Conservation (phyloP, 2,797 vertebrate species). For the Graptemys geographica region DNA sequence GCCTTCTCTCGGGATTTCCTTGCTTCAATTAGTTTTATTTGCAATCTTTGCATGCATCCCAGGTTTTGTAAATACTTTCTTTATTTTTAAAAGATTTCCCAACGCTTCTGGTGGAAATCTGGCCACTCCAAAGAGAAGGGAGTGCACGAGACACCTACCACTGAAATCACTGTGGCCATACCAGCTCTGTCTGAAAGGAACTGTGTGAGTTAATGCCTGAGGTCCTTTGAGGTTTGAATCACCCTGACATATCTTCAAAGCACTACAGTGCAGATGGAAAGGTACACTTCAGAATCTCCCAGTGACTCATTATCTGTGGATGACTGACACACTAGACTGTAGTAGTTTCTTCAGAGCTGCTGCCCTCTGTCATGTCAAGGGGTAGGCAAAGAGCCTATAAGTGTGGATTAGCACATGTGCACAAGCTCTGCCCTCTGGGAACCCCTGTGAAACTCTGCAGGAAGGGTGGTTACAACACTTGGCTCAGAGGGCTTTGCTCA, state of each 20-base stretch:
- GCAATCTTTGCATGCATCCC: not conserved
- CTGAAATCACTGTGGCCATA: not conserved
- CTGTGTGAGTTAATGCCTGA: slow-evolving; percentile 12
- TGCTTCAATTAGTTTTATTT: not conserved
- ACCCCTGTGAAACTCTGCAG: not conserved
- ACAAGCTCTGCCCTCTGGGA: not conserved
- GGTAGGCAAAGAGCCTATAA: not conserved
- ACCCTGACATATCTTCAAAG: slow-evolving; percentile 72
- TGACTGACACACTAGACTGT: not conserved
- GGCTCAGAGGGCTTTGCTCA: not conserved
- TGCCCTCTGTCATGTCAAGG: not conserved
- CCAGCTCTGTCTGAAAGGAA: not conserved
- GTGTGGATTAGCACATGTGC: not conserved
- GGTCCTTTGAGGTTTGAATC: slow-evolving; percentile 71
- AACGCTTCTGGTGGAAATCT: not conserved
- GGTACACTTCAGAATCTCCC: slow-evolving; percentile 62
- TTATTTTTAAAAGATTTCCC: not conserved
- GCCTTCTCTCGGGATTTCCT: not conserved
- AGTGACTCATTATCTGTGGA: not conserved
- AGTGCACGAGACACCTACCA: not conserved
- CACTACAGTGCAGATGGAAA: slow-evolving; percentile 71
- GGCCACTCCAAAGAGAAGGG: not conserved
- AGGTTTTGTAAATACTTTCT: not conserved
- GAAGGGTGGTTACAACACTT: too few relatives aligned
- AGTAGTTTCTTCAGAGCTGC: not conserved